A percentile compares a stretch with the other conserved stretches of the same genome.
phyloP scores from a whole-genome alignment of 2,888 invertebrate species.

The Macroteleia sp. region DNA sequence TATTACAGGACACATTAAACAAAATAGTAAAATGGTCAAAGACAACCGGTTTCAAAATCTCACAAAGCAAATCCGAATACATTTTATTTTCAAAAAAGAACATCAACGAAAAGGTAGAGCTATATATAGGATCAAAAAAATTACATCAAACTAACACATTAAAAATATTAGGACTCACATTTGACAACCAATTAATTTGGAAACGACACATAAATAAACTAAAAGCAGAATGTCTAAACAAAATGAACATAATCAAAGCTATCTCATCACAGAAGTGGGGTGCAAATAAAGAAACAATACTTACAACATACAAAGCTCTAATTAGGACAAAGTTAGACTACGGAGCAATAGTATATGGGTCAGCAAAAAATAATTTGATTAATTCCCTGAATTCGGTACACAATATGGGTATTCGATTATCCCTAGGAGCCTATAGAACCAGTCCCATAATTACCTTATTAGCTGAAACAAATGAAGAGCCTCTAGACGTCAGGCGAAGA shows the following conservation, averaged over 20 bases:
- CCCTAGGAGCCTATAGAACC: neutral
- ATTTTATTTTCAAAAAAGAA: neutral
- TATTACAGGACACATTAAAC: neutral
- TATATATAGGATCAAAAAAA: neutral
- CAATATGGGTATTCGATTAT: neutral
- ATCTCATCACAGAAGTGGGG: neutral
- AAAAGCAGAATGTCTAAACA: neutral
- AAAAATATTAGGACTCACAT: neutral
- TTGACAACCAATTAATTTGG: neutral
- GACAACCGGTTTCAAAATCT: constrained; percentile 59
- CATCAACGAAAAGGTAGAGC: too few species aligned
- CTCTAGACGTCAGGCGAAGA: neutral
- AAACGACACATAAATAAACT: neutral
- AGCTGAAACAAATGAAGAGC: neutral
- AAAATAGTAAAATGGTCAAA: constrained; percentile 22
- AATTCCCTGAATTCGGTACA: neutral
- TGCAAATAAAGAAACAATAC: neutral
- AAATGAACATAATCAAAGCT: neutral
- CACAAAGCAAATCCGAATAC: constrained; percentile 8
- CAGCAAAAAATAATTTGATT: neutral
- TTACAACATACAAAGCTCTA: neutral
- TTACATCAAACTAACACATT: neutral
- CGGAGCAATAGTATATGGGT: constrained; percentile 45
- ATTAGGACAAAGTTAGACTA: constrained; percentile 60
- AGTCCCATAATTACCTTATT: neutral